These are phyloP conservation scores for Mystacornis crossleyi DNA, from an alignment of 2,113 vertebrate genomes.

Conservation along the genomic window DNA sequence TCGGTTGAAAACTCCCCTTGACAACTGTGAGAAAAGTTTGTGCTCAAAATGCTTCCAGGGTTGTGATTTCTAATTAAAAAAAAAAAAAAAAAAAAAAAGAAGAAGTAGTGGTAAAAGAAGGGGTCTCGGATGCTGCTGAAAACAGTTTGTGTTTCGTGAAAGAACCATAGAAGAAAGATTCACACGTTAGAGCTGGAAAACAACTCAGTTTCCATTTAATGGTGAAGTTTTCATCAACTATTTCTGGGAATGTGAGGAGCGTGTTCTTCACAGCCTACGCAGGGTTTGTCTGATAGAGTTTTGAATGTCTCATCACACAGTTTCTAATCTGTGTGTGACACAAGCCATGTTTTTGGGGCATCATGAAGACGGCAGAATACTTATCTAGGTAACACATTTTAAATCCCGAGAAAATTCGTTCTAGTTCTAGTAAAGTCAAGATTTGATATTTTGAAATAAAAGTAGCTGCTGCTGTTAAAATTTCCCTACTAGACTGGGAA, in stretches of 20 bases:
- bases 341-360: not conserved
- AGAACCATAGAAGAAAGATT: not conserved
- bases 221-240: not conserved
- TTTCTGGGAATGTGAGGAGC: not conserved
- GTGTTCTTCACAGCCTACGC: not conserved
- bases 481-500: not conserved
- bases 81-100: not conserved
- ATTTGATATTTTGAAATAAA: not conserved
- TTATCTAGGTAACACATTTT: not conserved
- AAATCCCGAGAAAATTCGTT: not conserved
- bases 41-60: not conserved
- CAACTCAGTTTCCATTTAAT: not conserved
- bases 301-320: not conserved
- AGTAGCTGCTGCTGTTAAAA: not conserved
- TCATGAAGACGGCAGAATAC: not conserved
- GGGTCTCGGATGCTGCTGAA: not conserved
- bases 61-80: not conserved
- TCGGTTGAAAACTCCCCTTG: slow-evolving; percentile 2
- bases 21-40: not conserved
- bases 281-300: not conserved
- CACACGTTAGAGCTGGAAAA: not conserved
- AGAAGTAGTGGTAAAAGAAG: not conserved
- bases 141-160: not conserved
- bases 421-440: not conserved
- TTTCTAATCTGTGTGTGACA: not conserved